These are phyloP conservation scores for Sapajus apella DNA, from an alignment of 2,113 vertebrate genomes.

Conservation along the genomic window DNA sequence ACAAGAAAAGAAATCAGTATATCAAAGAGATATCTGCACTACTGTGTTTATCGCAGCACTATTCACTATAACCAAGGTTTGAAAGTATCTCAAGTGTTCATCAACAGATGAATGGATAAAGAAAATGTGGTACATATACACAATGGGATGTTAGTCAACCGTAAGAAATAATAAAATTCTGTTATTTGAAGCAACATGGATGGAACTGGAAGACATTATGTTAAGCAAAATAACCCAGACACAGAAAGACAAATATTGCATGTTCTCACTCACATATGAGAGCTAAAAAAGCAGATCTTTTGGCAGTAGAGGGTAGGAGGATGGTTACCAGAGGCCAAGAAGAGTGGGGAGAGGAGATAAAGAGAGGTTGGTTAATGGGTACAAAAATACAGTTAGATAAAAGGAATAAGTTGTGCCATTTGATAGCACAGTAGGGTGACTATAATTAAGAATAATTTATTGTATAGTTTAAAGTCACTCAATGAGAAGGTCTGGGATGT, in stretches of 20 bases:
- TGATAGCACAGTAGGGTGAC: not conserved
- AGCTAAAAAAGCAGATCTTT: not conserved
- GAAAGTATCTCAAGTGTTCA: not conserved
- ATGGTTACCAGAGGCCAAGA: not conserved
- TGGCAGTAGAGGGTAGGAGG: not conserved
- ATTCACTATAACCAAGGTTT: not conserved
- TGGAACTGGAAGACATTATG: not conserved
- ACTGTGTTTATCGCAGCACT: not conserved
- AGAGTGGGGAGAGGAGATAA: not conserved
- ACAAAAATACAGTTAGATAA: not conserved
- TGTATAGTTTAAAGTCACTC: not conserved
- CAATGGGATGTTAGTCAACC: not conserved
- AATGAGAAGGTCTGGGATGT: not conserved
- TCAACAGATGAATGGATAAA: not conserved
- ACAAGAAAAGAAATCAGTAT: not conserved
- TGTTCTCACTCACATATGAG: not conserved
- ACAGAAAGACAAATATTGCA: not conserved
- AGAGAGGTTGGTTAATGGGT: not conserved
- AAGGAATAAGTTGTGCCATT: not conserved
- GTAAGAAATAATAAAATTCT: not conserved
- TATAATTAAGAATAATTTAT: not conserved
- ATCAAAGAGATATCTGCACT: not conserved
- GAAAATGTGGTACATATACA: not conserved
- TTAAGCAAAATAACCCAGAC: not conserved
- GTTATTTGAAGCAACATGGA: not conserved